These are phyloP conservation scores for Pyxicephalus adspersus DNA, from an alignment of 2,113 vertebrate genomes.

Conservation along the genomic window DNA sequence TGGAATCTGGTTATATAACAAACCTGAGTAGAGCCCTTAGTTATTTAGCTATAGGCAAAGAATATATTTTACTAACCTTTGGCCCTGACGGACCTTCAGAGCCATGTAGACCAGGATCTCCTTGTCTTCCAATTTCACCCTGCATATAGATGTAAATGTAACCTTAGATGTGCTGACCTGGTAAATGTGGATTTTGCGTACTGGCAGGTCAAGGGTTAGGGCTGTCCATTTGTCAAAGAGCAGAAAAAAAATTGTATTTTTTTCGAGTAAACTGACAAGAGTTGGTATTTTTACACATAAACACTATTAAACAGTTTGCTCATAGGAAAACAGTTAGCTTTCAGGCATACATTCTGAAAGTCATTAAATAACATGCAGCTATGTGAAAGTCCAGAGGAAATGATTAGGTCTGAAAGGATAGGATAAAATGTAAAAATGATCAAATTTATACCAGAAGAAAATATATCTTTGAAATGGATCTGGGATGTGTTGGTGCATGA, in stretches of 20 bases:
- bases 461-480: slow-evolving; percentile 22
- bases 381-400: slow-evolving; percentile 10
- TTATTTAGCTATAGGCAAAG: too few relatives aligned
- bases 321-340: not conserved
- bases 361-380: not conserved
- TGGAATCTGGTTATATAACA: too few relatives aligned
- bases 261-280: not conserved
- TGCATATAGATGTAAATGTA: slow-evolving; percentile 53
- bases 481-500: slow-evolving; percentile 36
- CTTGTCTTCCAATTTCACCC: slow-evolving; percentile 78
- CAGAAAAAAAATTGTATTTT: not conserved
- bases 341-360: not conserved
- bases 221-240: not conserved
- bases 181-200: not conserved
- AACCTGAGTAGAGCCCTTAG: too few relatives aligned
- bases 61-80: slow-evolving; percentile 69
- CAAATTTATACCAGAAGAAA: slow-evolving; percentile 13
- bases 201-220: not conserved
- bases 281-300: not conserved
- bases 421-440: slow-evolving; percentile 17
- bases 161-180: too few relatives aligned
- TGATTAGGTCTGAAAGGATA: slow-evolving; percentile 22
- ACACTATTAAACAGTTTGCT: not conserved
- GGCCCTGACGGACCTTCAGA: slow-evolving; percentile 70
- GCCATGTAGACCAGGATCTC: slow-evolving; percentile 76